Evolutionary conservation across 64 coral and sea anemone species (phyloP).

Genomic region (Pocillopora damicornis): DNA sequence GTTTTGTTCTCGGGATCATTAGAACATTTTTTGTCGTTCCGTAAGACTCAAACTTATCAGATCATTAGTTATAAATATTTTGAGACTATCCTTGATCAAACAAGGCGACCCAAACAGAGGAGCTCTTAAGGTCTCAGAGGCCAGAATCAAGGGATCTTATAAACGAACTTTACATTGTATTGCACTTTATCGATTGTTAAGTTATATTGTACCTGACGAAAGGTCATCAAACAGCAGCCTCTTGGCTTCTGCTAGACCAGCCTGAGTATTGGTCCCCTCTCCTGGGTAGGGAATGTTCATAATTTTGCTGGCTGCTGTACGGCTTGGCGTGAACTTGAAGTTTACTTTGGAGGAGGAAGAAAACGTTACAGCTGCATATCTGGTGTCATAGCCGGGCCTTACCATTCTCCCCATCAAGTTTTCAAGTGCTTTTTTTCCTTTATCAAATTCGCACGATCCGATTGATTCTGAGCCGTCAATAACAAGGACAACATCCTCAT

Average conservation of each 20-base stretch:
- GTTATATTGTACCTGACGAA: neutral
- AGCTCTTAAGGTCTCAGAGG: no score
- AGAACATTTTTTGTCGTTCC: no score
- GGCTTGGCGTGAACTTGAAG: neutral
- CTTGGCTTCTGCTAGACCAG: slow-evolving; percentile 23
- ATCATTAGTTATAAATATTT: no score
- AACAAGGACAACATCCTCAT: slow-evolving; percentile 4
- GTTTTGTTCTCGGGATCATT: no score
- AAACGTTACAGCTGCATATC: slow-evolving; percentile 32
- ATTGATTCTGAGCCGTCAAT: slow-evolving; percentile 4
- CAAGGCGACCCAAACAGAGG: no score
- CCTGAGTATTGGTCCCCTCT: neutral
- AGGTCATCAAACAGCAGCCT: slow-evolving; percentile 24
- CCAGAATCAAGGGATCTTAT: no score
- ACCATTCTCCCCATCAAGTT: neutral
- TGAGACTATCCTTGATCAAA: no score
- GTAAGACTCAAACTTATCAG: no score
- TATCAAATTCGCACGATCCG: neutral
- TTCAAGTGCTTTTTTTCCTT: neutral
- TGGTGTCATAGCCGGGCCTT: neutral
- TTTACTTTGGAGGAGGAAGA: neutral
- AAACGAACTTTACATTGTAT: no score
- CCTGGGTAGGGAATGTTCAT: neutral
- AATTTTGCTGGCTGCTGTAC: neutral
- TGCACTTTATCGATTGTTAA: no score